Percentiles rank a stretch among this genome's conserved stretches.
Conservation (phyloP, 1,140 invertebrate species). For the Carcinoscorpius rotundicauda region DNA sequence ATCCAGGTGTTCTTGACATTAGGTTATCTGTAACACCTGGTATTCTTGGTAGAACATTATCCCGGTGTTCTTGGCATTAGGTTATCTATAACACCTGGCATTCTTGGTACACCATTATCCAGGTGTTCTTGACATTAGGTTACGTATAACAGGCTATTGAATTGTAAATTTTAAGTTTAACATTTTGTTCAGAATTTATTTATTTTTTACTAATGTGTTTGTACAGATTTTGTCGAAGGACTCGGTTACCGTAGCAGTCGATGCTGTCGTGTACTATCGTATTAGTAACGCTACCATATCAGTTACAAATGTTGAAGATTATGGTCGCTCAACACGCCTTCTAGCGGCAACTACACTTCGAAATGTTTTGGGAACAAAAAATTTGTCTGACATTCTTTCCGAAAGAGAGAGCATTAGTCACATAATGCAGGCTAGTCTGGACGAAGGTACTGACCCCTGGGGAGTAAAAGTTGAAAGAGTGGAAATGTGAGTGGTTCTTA, state of each 20-base stretch:
- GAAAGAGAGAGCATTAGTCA: conserved; percentile 42
- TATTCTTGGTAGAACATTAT: no score
- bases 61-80: no score
- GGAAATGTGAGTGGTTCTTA: conserved; percentile 37
- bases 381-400: conserved; percentile 40
- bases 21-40: no score
- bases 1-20: no score
- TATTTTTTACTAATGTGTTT: not conserved
- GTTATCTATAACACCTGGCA: no score
- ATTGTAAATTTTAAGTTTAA: no score
- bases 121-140: no score
- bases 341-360: conserved; percentile 36
- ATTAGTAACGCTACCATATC: conserved; percentile 47
- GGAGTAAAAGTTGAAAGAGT: conserved; percentile 50
- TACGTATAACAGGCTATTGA: no score
- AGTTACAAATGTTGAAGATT: conserved; percentile 48
- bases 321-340: conserved; percentile 31
- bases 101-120: no score
- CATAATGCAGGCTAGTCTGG: conserved; percentile 39
- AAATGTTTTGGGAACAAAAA: conserved; percentile 44
- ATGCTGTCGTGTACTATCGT: conserved; percentile 51
- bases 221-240: conserved; percentile 49
- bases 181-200: no score
- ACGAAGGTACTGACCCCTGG: conserved; percentile 48
- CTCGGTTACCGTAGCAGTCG: conserved; percentile 47